These are phyloP conservation scores for Antheraea yamamai DNA, from an alignment of 2,888 invertebrate species.

Conservation along the genomic window DNA sequence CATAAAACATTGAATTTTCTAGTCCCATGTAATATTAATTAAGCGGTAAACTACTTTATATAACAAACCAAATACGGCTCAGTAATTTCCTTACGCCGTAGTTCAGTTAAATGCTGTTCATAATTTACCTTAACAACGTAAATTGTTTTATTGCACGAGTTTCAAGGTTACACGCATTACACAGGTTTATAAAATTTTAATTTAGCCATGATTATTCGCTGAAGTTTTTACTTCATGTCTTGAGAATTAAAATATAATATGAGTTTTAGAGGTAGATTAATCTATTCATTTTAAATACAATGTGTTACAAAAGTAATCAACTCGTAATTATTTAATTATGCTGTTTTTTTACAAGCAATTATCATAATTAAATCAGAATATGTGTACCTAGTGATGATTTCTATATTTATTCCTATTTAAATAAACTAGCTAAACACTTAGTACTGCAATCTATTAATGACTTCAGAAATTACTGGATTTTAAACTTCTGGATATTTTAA, in stretches of 20 bases:
- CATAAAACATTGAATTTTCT: neutral
- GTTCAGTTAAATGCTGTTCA: neutral
- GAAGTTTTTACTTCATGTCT: neutral
- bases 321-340: neutral
- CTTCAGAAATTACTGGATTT: neutral
- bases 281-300: neutral
- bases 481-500: too few relatives aligned
- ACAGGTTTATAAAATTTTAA: neutral
- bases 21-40: neutral
- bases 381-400: neutral
- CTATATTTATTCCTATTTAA: neutral
- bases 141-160: neutral
- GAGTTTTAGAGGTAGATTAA: neutral
- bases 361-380: neutral
- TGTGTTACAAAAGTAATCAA: neutral
- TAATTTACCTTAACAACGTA: neutral
- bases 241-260: neutral
- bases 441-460: neutral
- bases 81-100: neutral
- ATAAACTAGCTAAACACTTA: neutral
- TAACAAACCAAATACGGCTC: neutral
- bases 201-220: constrained; percentile 2
- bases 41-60: neutral
- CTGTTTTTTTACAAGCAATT: neutral
- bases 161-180: neutral